Base-by-base conservation (phyloP, 2,113 vertebrate genomes). In the Hippopotamus amphibius region DNA sequence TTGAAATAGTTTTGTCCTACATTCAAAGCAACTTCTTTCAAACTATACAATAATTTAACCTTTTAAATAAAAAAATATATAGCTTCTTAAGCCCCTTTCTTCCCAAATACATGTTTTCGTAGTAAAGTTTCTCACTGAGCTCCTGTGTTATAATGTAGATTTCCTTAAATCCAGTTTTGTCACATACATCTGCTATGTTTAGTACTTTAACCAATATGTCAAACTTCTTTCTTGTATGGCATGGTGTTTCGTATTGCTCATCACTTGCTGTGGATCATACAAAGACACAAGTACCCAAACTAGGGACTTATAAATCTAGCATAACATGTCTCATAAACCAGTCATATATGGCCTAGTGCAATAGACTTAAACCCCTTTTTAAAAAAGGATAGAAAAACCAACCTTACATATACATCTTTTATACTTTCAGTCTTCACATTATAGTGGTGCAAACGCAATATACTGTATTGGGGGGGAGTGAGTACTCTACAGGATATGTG, bases 11-110 rank as follows among this genome's bases (percentile, higher is more conserved):
- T 96, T 48, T 93, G 26, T 81, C 48, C 63, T 89, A 96, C 10
- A 92, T 59, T 93, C 81, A 97, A 93, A 81, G 65, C 79, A 97
- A 90, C 19, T 22, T 89, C 41, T 93, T 72, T 53, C 85, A 97
- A 97, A 95, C 96, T 82, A 97, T 61, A 90, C 11, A 96, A 96
- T 95, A 97, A 96, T 82, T 97, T 97, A 98, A 95, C 12, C 33
- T 53, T 92, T 96, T 28, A 97, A 98, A 96, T 96, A 97, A 88
- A 97, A 97, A 98, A 97, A 96, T 57, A 96, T 86, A 97, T 13
- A 96, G 91, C 87, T 92, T 96, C 68, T 95, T 92, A 85, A 95
- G 79, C 22, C 22, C 63, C 74, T 84, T 96, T 95, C 50, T 96
- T 37, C 80, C 82, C 81, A 92, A 82, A 91, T 83, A 92, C 74